Evolutionary conservation across 2,113 vertebrate genomes (phyloP).

Genomic region (Bagarius yarrelli): DNA sequence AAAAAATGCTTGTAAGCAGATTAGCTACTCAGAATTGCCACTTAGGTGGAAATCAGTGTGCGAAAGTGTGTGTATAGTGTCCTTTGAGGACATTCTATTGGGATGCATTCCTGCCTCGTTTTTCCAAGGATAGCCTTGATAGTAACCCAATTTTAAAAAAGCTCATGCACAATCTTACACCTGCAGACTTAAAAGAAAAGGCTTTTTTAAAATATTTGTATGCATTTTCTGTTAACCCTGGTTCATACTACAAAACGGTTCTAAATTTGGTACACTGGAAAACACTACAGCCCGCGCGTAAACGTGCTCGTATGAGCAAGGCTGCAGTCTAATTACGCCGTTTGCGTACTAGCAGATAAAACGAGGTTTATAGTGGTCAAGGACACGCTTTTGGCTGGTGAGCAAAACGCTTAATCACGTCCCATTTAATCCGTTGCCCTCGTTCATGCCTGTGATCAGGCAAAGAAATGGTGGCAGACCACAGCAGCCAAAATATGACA

Average conservation of each 20-base stretch:
- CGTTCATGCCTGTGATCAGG: slow-evolving; percentile 35
- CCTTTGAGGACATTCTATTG: neutral
- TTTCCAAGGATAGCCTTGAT: neutral
- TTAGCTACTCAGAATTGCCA: neutral
- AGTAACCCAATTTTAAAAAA: neutral
- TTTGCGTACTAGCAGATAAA: neutral
- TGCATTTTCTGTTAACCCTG: neutral
- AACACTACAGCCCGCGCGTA: slow-evolving; percentile 6
- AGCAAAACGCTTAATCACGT: slow-evolving; percentile 23
- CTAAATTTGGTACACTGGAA: slow-evolving; percentile 6
- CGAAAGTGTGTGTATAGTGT: neutral
- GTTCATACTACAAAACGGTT: neutral
- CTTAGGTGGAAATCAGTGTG: neutral
- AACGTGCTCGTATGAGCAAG: neutral
- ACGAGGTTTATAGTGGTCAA: slow-evolving; percentile 11
- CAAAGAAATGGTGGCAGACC: slow-evolving; percentile 46
- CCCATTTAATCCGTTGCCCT: slow-evolving; percentile 26
- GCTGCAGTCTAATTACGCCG: slow-evolving; percentile 4
- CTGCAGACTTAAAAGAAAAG: neutral
- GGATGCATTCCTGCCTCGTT: neutral
- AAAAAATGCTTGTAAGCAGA: neutral
- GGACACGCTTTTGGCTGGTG: slow-evolving; percentile 8
- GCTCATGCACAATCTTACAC: neutral
- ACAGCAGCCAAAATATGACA: slow-evolving; percentile 65
- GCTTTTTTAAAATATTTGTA: too few species aligned